These are phyloP conservation scores for Isoperla grammatica DNA, from an alignment of 2,888 invertebrate genomes.

Conservation along the genomic window DNA sequence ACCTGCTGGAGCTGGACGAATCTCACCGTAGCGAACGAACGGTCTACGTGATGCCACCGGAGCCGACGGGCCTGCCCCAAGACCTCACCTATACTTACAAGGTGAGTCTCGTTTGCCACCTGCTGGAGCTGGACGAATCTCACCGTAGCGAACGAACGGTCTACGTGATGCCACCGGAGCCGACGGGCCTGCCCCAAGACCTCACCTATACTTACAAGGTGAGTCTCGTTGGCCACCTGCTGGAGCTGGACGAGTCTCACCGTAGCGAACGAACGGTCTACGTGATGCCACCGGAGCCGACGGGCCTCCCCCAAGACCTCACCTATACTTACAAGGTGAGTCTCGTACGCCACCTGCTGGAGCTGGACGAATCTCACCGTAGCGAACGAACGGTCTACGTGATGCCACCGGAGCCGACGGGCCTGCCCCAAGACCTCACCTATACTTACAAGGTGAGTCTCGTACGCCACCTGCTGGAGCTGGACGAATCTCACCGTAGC, in stretches of 20 bases:
- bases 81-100: conserved; percentile 38
- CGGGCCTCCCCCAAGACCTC: conserved; percentile 39
- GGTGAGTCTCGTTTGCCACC: conserved; percentile 44
- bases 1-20: conserved; percentile 75
- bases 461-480: conserved; percentile 73
- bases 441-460: conserved; percentile 39
- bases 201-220: conserved; percentile 38
- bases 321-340: conserved; percentile 39
- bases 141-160: conserved; percentile 87
- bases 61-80: conserved; percentile 50
- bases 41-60: conserved; percentile 92
- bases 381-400: conserved; percentile 93
- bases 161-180: conserved; percentile 91
- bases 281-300: conserved; percentile 86
- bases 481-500: conserved; percentile 70
- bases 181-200: conserved; percentile 42
- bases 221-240: conserved; percentile 51
- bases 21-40: conserved; percentile 81
- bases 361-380: conserved; percentile 70
- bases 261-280: conserved; percentile 89
- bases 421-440: conserved; percentile 39
- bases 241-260: conserved; percentile 76
- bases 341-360: conserved; percentile 72
- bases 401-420: conserved; percentile 77
- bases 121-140: conserved; percentile 76